Conservation (phyloP, 53 echinoderm and acorn worm genomes). For the Mesocentrotus franciscanus region DNA sequence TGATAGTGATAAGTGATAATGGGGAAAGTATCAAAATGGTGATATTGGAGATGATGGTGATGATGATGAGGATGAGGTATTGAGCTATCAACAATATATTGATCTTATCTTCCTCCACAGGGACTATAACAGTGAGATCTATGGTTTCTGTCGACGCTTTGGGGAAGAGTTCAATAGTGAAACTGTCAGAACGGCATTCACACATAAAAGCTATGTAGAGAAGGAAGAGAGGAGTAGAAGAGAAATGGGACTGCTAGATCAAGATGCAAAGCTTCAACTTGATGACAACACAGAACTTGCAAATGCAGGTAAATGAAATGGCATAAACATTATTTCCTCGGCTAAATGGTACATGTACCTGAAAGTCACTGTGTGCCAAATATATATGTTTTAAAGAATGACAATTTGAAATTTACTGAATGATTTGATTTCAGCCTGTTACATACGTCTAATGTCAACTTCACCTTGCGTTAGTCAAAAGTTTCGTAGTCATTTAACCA, state of each 20-base stretch:
- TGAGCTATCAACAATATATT: no score
- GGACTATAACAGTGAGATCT: constrained; percentile 96
- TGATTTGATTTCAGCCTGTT: no score
- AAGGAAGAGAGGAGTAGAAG: constrained; percentile 71
- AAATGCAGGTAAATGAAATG: constrained; percentile 67
- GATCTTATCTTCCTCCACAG: constrained; percentile 54
- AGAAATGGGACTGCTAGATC: constrained; percentile 75
- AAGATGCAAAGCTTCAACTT: constrained; percentile 70
- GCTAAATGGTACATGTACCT: neutral
- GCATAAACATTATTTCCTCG: neutral
- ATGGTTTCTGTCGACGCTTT: constrained; percentile 88
- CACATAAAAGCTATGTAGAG: constrained; percentile 77
- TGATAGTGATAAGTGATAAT: no score
- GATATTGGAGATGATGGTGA: neutral
- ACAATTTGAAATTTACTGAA: no score
- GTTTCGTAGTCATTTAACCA: no score
- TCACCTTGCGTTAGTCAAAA: no score
- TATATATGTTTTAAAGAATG: no score
- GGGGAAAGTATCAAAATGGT: neutral
- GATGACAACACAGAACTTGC: constrained; percentile 77
- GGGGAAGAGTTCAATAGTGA: constrained; percentile 88
- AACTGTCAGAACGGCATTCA: constrained; percentile 82
- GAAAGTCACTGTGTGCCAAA: no score
- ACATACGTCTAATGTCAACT: no score
- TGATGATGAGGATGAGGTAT: neutral